A percentile compares a stretch with the other conserved stretches of the same genome.
Conservation (phyloP, 2,888 invertebrate species). For the Napeogenes inachia region DNA sequence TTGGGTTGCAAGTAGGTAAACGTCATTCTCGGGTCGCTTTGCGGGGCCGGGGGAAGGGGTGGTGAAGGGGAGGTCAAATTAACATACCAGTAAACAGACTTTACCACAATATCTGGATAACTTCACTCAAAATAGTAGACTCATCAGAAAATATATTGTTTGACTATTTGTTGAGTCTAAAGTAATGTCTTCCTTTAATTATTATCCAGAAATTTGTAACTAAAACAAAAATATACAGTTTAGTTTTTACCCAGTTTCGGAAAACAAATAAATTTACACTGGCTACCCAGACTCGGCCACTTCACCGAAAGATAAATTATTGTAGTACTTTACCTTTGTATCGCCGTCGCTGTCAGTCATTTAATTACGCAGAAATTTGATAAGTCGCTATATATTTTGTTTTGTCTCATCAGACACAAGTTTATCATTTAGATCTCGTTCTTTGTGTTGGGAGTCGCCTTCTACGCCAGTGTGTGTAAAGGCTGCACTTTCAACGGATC, state of each 20-base stretch:
- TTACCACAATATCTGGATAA: constrained; percentile 30
- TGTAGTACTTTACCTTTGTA: constrained; percentile 41
- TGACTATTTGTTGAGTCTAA: constrained; percentile 4
- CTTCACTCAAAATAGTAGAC: constrained; percentile 22
- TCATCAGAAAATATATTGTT: background rate
- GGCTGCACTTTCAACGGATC: constrained; percentile 64
- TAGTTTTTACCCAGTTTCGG: constrained; percentile 21
- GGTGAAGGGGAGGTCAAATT: constrained; percentile 32
- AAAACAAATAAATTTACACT: constrained; percentile 28
- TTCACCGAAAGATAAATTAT: constrained; percentile 45
- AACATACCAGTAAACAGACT: constrained; percentile 45
- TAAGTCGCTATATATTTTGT: constrained; percentile 38
- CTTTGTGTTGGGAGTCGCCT: constrained; percentile 66
- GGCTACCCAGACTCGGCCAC: constrained; percentile 45
- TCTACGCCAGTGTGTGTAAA: constrained; percentile 78
- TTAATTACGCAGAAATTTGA: constrained; percentile 43
- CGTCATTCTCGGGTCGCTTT: constrained; percentile 41
- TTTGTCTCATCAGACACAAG: constrained; percentile 38
- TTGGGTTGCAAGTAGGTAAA: constrained; percentile 37
- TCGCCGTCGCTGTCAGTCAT: constrained; percentile 45
- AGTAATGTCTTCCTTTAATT: background rate
- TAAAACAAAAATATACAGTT: background rate
- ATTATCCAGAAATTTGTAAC: background rate
- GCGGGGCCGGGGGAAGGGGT: constrained; percentile 38
- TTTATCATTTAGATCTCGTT: constrained; percentile 46